Percentiles rank a stretch among this genome's conserved stretches.
Evolutionary conservation across 2,797 vertebrate genomes (phyloP).

Genomic region (Steatocranus sp.): DNA sequence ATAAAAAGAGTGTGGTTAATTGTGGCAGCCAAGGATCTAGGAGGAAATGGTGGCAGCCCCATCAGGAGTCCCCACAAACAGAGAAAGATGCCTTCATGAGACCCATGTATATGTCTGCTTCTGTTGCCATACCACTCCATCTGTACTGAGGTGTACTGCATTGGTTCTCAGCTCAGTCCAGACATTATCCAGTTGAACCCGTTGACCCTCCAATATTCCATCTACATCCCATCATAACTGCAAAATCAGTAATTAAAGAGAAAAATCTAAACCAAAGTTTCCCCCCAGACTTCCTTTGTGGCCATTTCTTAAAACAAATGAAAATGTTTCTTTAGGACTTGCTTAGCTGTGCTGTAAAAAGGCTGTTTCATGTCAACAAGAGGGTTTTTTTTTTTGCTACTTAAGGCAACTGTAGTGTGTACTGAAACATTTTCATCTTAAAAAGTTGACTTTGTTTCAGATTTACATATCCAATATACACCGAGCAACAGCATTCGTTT

Average conservation of each 20-base stretch:
- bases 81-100: neutral
- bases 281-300: neutral
- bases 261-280: neutral
- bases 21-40: neutral
- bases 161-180: neutral
- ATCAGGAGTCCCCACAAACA: neutral
- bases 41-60: too few species aligned
- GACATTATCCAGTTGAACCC: neutral
- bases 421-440: neutral
- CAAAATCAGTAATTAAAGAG: neutral
- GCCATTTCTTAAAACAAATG: neutral
- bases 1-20: neutral
- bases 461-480: neutral
- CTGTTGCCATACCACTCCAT: neutral
- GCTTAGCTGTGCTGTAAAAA: neutral
- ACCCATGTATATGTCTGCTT: neutral
- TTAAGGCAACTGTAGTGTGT: neutral
- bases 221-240: neutral
- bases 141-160: neutral
- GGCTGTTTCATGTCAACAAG: neutral
- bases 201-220: neutral
- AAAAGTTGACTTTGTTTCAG: neutral
- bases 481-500: fast-evolving
- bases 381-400: neutral
- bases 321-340: neutral